phyloP scores from a whole-genome alignment of 2,113 vertebrate species.

The Tauraco erythrolophus region DNA sequence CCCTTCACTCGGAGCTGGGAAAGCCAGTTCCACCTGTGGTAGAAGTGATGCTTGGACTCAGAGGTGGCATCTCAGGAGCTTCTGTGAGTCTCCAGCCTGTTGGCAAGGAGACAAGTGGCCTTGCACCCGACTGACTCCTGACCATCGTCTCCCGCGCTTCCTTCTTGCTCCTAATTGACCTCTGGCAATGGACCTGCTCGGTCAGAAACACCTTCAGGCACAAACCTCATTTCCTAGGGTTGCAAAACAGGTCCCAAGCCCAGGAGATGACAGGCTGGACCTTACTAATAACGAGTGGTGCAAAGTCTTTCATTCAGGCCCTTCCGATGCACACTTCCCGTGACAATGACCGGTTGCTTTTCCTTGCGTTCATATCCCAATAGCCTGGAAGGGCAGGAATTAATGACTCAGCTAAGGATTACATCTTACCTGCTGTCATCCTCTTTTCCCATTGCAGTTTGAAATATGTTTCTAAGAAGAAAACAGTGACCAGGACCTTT shows the following conservation, averaged over 20 bases:
- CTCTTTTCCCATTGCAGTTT: neutral
- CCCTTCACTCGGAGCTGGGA: neutral
- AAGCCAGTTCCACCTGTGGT: neutral
- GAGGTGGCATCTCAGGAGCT: neutral
- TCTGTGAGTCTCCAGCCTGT: neutral
- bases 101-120: neutral
- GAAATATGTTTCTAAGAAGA: neutral
- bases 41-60: neutral
- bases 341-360: neutral
- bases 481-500: neutral
- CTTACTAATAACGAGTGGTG: neutral
- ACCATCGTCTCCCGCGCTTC: neutral
- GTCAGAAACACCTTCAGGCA: neutral
- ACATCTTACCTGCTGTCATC: neutral
- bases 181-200: neutral
- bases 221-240: neutral
- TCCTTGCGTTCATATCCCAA: neutral
- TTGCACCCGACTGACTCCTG: neutral
- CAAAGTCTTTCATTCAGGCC: neutral
- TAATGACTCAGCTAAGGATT: neutral
- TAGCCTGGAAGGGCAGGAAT: neutral
- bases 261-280: neutral
- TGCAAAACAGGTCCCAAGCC: neutral
- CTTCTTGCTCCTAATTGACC: neutral
- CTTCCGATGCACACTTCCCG: rapidly evolving